Base-by-base conservation (phyloP, 2,113 vertebrate species). In the Pycnonotus jocosus region DNA sequence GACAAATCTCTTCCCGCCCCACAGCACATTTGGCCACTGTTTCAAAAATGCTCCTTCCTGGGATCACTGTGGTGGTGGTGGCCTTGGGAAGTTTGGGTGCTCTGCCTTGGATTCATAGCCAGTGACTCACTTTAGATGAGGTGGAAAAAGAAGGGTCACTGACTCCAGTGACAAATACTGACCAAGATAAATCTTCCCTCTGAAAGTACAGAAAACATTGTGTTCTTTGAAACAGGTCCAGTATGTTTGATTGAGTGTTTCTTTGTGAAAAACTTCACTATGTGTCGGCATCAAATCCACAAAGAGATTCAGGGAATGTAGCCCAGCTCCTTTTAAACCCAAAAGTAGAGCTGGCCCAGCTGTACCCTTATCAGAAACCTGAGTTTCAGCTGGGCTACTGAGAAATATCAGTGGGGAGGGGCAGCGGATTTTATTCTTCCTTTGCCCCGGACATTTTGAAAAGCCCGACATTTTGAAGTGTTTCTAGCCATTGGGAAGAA, bases 131-230 rank as follows among this genome's bases (percentile, higher is more conserved):
- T 92, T 64, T 12, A 25, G 30, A 69, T n/a, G 87, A 85, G 62
- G 89, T 93, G 88, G 91, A 92, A 95, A 95, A 94, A 82, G 93
- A 92, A 94, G 81, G 73, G 93, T 95, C 87, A 88, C 45, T 77
- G 87, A 91, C 87, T 85, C 53, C 62, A 90, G 53, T 82, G 94
- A 50, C 91, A 96, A 96, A 96, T 92, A 95, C 95, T 96, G 92
- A 83, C 81, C 14, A 40, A 77, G 78, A 95, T 58, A 97, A 90
- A 93, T 88, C 84, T 95, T 90, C 82, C 83, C 80, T 65, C 74
- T 58, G 45, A 82, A 85, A 97, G 96, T 86, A 96, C 93, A 96
- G 86, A 95, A 97, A 94, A 93, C 96, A 94, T 50, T 87, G 47
- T 80, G 93, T 93, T 95, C 95, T 91, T 80, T 96, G 92, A 95